Conservation (phyloP, 2,113 vertebrate genomes). For the Hippocampus zosterae region DNA sequence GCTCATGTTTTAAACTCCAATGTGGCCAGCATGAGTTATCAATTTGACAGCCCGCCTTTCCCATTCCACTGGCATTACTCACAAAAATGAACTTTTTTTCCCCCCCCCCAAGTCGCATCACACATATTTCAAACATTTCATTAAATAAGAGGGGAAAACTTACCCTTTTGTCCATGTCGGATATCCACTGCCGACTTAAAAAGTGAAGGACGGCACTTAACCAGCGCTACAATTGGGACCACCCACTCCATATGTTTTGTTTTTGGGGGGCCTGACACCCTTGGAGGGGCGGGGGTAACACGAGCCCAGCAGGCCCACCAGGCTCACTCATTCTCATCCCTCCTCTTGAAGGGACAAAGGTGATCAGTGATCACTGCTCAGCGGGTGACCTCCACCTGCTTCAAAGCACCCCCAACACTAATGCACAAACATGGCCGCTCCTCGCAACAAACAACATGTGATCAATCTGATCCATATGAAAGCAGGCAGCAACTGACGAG, state of each 20-base stretch:
- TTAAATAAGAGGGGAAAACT: constrained; percentile 33
- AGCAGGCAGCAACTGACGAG: neutral
- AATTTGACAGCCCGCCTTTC: neutral
- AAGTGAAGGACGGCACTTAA: constrained; percentile 23
- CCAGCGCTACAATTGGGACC: constrained; percentile 26
- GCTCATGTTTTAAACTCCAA: neutral
- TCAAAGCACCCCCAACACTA: constrained; percentile 3
- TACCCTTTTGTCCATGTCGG: constrained; percentile 72
- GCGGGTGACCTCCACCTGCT: constrained; percentile 45
- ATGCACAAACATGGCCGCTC: constrained; percentile 1
- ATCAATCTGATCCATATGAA: constrained; percentile 37
- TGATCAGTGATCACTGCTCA: no score
- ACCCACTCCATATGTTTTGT: constrained; percentile 48
- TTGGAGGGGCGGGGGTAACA: constrained; percentile 44
- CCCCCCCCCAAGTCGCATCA: no score
- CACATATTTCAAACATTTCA: neutral
- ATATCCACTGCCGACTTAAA: constrained; percentile 30
- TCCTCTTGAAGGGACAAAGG: neutral
- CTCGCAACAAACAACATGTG: constrained; percentile 34
- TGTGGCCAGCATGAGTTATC: neutral
- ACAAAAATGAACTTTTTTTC: neutral
- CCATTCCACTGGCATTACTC: neutral
- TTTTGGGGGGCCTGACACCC: constrained; percentile 60
- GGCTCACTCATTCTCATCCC: no score
- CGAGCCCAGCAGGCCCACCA: constrained; percentile 21